Conservation (phyloP, 2,113 vertebrate genomes). For the Coregonus clupeaformis region DNA sequence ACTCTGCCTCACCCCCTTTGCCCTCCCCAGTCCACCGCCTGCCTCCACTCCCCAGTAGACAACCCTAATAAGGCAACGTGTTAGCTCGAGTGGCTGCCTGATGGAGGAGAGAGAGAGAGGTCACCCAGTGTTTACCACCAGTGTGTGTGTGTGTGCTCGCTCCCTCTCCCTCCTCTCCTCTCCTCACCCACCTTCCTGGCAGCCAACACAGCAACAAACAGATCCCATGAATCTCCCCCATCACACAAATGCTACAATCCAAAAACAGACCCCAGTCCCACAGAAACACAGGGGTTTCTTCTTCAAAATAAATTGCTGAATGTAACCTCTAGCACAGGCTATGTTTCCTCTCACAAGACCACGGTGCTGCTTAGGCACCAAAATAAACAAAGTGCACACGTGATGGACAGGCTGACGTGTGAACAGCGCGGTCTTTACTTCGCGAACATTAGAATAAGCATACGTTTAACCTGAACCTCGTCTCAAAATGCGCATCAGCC, state of each 20-base stretch:
- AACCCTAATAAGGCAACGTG: constrained; percentile 77
- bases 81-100: constrained; percentile 69
- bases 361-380: too few species aligned
- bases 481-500: too few species aligned
- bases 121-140: constrained; percentile 63
- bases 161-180: constrained; percentile 10
- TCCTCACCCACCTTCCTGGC: not conserved
- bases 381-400: not conserved
- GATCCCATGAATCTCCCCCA: not conserved
- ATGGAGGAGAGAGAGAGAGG: constrained; percentile 32
- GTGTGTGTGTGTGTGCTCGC: not conserved
- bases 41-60: constrained; percentile 52
- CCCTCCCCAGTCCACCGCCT: constrained; percentile 20
- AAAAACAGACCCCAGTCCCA: constrained; percentile 4
- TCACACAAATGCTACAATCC: constrained; percentile 21
- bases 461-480: too few species aligned
- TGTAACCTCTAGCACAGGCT: not conserved
- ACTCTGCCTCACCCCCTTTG: not conserved
- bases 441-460: too few species aligned
- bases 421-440: too few species aligned
- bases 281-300: too few species aligned
- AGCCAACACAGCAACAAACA: constrained; percentile 12
- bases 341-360: not conserved
- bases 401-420: not conserved
- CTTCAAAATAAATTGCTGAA: not conserved